These are phyloP conservation scores for Tetranychus piercei DNA, from an alignment of 2,888 invertebrate genomes.

Conservation along the genomic window DNA sequence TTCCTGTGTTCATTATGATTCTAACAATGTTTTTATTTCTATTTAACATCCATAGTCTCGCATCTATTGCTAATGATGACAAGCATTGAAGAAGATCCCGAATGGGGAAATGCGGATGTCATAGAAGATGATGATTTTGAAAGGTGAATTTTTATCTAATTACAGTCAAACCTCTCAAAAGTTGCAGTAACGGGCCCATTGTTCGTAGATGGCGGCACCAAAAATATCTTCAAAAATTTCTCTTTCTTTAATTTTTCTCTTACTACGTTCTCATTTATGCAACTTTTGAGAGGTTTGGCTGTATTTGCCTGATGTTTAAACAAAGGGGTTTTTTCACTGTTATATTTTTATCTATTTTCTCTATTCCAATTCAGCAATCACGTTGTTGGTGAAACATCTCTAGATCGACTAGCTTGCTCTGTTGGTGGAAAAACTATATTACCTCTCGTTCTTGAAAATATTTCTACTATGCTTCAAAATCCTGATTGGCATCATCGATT, in stretches of 20 bases:
- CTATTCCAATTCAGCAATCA: conserved; percentile 49
- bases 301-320: too few relatives aligned
- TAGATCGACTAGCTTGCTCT: conserved; percentile 92
- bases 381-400: conserved; percentile 82
- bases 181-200: too few relatives aligned
- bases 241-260: neutral
- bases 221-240: too few relatives aligned
- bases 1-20: conserved; percentile 6
- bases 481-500: conserved; percentile 34
- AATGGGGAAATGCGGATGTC: conserved; percentile 51
- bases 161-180: too few relatives aligned
- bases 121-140: conserved; percentile 74
- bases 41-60: conserved; percentile 40
- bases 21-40: conserved; percentile 29
- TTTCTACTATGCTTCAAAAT: conserved; percentile 67
- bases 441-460: conserved; percentile 61
- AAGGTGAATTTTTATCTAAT: conserved; percentile 35
- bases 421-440: conserved; percentile 82
- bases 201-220: neutral
- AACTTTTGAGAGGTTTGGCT: neutral
- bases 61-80: conserved; percentile 83
- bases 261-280: too few relatives aligned
- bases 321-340: conserved; percentile 14
- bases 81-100: conserved; percentile 73
- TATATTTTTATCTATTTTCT: too few relatives aligned